Percentiles rank a stretch among this genome's conserved stretches.
Conservation (phyloP, 2,888 invertebrate genomes). For the Tryphoninae sp. region DNA sequence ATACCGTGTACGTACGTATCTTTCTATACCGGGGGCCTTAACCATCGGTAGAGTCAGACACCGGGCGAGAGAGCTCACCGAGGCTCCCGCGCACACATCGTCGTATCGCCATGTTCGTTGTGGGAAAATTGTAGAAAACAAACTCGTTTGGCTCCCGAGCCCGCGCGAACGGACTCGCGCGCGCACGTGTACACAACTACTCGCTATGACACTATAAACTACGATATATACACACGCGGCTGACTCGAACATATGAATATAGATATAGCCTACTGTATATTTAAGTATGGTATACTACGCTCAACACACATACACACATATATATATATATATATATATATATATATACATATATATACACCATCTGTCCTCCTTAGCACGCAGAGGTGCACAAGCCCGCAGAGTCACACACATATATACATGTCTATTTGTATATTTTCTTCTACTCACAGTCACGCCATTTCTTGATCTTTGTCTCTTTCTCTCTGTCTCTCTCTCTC, state of each 20-base stretch:
- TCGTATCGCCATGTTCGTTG: slow-evolving; percentile 76
- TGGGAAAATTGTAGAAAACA: slow-evolving; percentile 80
- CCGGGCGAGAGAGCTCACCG: not conserved
- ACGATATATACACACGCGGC: slow-evolving; percentile 36
- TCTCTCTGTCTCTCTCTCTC: not conserved
- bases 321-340: not conserved
- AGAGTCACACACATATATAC: slow-evolving; percentile 23
- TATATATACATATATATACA: slow-evolving; percentile 19
- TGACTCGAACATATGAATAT: slow-evolving; percentile 13
- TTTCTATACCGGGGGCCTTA: slow-evolving; percentile 72
- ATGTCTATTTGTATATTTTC: slow-evolving; percentile 28
- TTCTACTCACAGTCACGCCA: slow-evolving; percentile 39
- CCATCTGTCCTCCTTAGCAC: slow-evolving; percentile 33
- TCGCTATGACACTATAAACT: slow-evolving; percentile 52
- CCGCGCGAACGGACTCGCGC: not conserved
- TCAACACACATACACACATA: not conserved
- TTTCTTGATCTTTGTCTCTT: slow-evolving; percentile 28
- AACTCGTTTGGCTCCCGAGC: slow-evolving; percentile 74
- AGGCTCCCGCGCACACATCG: slow-evolving; percentile 46
- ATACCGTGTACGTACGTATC: slow-evolving; percentile 74
- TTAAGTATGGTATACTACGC: slow-evolving; percentile 20
- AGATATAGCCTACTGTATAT: slow-evolving; percentile 14
- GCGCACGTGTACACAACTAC: slow-evolving; percentile 39
- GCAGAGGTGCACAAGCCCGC: slow-evolving; percentile 24
- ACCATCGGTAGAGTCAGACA: slow-evolving; percentile 65